phyloP scores from a whole-genome alignment of 2,797 vertebrate species.

The Neopelma chrysocephalum region DNA sequence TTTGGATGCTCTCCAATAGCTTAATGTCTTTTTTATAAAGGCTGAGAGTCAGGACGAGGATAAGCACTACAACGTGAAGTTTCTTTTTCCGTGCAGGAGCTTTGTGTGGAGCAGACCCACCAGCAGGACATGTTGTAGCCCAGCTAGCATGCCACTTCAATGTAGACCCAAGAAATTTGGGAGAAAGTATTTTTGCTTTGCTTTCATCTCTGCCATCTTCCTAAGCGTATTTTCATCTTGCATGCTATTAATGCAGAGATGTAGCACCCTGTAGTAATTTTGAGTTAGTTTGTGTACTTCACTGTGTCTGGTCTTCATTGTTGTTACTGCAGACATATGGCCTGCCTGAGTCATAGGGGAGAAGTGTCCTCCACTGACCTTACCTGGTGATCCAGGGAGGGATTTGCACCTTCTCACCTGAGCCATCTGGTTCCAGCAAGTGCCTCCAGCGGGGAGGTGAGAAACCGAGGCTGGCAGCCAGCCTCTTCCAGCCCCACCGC shows the following conservation, averaged over 20 bases:
- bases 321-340: neutral
- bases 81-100: neutral
- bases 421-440: neutral
- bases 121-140: neutral
- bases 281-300: neutral
- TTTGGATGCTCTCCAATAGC: neutral
- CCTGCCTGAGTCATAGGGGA: neutral
- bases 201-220: neutral
- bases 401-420: neutral
- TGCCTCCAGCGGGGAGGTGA: neutral
- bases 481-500: neutral
- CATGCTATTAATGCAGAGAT: neutral
- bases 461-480: neutral
- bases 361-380: neutral
- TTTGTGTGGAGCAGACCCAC: neutral
- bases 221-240: neutral
- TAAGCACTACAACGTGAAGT: neutral
- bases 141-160: neutral
- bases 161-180: fast-evolving
- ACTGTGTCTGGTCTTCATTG: neutral
- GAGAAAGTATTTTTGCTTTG: neutral
- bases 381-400: neutral
- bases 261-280: neutral
- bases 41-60: neutral
- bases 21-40: neutral